These are phyloP conservation scores for Ernsta delagoae DNA, from an alignment of 2,888 invertebrate genomes.

Conservation along the genomic window DNA sequence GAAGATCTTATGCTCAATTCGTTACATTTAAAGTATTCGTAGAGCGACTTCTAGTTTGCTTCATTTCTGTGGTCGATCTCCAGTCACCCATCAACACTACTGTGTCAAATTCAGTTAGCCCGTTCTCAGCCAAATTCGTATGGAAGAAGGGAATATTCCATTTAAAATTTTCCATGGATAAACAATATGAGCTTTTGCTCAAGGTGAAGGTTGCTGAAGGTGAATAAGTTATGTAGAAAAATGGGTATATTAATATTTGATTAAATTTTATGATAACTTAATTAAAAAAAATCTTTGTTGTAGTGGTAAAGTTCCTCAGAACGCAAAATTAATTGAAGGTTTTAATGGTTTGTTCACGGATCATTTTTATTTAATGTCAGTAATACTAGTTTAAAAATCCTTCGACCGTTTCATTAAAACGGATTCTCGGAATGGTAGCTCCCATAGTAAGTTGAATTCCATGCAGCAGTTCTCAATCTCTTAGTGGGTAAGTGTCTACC, in stretches of 20 bases:
- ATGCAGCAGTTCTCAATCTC: constrained; percentile 3
- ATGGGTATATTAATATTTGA: no score
- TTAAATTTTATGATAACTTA: no score
- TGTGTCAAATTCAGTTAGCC: background rate
- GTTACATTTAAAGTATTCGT: background rate
- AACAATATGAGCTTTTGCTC: no score
- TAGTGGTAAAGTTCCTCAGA: no score
- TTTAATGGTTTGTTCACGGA: no score
- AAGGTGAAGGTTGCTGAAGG: no score
- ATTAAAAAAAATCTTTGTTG: no score
- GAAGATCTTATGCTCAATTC: no score
- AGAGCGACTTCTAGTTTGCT: background rate
- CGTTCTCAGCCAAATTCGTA: background rate
- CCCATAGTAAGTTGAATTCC: constrained; percentile 2
- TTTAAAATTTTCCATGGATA: background rate
- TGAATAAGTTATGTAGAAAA: no score
- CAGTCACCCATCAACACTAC: background rate
- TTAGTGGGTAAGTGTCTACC: constrained; percentile 7
- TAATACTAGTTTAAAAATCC: background rate
- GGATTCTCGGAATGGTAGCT: background rate
- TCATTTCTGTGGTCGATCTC: background rate
- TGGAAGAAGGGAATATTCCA: background rate
- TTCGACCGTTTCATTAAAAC: background rate
- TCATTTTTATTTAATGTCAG: no score
- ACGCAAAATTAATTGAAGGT: no score